Conservation (phyloP, 1,140 invertebrate species). For the Drosophila pandora region DNA sequence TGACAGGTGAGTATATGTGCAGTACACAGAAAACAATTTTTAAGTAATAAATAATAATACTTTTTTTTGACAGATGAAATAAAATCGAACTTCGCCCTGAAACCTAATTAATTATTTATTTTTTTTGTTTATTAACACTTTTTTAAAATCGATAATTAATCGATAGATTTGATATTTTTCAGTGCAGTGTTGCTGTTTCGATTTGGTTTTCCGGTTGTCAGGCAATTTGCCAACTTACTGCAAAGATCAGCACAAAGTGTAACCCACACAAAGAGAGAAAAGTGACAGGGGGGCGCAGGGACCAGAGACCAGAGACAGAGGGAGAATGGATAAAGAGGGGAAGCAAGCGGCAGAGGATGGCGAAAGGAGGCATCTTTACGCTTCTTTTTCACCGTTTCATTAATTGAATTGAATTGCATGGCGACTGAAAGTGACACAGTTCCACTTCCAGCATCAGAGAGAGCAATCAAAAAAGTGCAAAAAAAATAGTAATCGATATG, state of each 20-base stretch:
- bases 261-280: slow-evolving; percentile 32
- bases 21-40: background rate
- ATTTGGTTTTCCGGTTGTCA: slow-evolving; percentile 72
- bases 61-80: background rate
- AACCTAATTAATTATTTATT: background rate
- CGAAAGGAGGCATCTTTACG: slow-evolving; percentile 25
- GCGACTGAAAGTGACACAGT: slow-evolving; percentile 30
- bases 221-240: slow-evolving; percentile 79
- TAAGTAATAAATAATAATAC: background rate
- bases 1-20: slow-evolving; percentile 46
- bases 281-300: slow-evolving; percentile 18
- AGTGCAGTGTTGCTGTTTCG: slow-evolving; percentile 27
- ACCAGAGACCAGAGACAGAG: background rate
- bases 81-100: background rate
- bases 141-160: background rate
- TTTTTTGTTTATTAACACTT: background rate
- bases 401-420: slow-evolving; percentile 79
- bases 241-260: slow-evolving; percentile 78
- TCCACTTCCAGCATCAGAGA: slow-evolving; percentile 35
- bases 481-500: background rate
- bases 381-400: slow-evolving; percentile 68
- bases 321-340: background rate
- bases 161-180: background rate
- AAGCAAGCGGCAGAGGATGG: slow-evolving; percentile 21
- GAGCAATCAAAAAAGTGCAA: background rate